Evolutionary conservation across 1,140 invertebrate species (phyloP).

Genomic region (Neelides sp.): DNA sequence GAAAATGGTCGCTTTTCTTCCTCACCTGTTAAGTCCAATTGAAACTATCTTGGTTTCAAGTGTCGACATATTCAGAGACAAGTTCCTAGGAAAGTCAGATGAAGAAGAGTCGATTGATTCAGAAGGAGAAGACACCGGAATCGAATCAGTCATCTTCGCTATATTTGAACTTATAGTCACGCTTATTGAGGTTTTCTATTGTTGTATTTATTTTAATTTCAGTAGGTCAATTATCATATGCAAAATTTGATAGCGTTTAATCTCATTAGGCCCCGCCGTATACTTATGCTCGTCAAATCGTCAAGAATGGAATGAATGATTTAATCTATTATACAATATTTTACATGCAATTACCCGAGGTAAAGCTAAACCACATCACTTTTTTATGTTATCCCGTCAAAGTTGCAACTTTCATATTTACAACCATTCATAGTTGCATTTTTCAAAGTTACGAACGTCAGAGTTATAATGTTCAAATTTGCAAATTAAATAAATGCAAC

Average conservation of each 20-base stretch:
- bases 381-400: background rate
- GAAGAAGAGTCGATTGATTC: conserved; percentile 42
- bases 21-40: conserved; percentile 53
- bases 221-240: conserved; percentile 2
- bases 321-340: conserved; percentile 61
- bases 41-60: conserved; percentile 58
- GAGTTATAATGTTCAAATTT: background rate
- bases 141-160: conserved; percentile 59
- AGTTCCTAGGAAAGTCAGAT: conserved; percentile 45
- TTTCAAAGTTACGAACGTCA: background rate
- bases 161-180: conserved; percentile 62
- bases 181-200: conserved; percentile 49
- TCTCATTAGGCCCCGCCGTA: too few species aligned
- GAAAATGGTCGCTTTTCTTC: conserved; percentile 49
- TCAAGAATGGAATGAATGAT: conserved; percentile 54
- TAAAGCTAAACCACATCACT: conserved; percentile 43
- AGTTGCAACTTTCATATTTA: background rate
- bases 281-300: too few species aligned
- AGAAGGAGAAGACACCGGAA: conserved; percentile 45
- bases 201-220: conserved; percentile 23
- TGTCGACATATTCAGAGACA: conserved; percentile 49
- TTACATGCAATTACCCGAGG: conserved; percentile 64
- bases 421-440: too few species aligned
- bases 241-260: conserved; percentile 36
- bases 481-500: too few species aligned